phyloP scores from a whole-genome alignment of 1,140 invertebrate species.

The Chironomus tepperi region DNA sequence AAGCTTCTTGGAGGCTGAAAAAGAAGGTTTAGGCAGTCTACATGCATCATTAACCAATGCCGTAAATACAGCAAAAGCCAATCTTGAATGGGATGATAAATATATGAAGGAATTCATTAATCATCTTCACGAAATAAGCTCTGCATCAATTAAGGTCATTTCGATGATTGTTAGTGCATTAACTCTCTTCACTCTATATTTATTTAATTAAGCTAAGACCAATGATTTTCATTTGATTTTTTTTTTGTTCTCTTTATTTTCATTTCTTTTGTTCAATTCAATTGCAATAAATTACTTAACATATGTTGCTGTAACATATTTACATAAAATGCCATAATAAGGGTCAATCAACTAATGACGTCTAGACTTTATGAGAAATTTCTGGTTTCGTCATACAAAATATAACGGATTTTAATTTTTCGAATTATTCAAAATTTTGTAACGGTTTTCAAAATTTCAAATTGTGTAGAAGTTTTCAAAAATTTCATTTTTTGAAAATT shows the following conservation, averaged over 20 bases:
- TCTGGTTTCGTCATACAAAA: too few species aligned
- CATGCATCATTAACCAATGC: neutral
- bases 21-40: neutral
- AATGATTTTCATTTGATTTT: too few species aligned
- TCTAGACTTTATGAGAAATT: too few species aligned
- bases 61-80: neutral
- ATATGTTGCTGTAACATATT: constrained; percentile 14
- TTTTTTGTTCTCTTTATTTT: neutral
- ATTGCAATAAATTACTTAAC: constrained; percentile 2
- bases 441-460: too few species aligned
- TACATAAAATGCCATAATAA: neutral
- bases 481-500: too few species aligned
- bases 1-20: constrained; percentile 28
- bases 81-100: constrained; percentile 26
- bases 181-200: neutral
- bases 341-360: too few species aligned
- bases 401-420: too few species aligned
- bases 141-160: neutral
- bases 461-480: too few species aligned
- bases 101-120: constrained; percentile 7
- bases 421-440: too few species aligned
- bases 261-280: neutral
- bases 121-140: neutral
- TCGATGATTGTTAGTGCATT: neutral
- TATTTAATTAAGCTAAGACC: neutral